Evolutionary conservation across 2,113 vertebrate species (phyloP).

Genomic region (Arvicanthis niloticus): DNA sequence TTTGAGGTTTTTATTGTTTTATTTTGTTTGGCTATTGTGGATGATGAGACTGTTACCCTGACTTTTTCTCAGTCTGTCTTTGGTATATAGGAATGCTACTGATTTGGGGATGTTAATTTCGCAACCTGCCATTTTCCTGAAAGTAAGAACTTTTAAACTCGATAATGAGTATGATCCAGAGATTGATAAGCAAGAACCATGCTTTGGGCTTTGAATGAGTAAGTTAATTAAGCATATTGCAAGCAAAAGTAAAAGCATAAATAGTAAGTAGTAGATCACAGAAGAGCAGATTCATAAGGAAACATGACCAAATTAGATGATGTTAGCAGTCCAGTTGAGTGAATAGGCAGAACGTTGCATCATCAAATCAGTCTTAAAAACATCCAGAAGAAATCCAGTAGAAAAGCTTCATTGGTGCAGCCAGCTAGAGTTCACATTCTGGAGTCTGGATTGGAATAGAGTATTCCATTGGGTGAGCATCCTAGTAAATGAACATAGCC

Average conservation of each 20-base stretch:
- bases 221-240: background rate
- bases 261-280: too few species aligned
- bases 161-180: background rate
- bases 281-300: too few species aligned
- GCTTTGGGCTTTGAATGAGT: background rate
- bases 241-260: background rate
- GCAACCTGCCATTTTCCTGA: background rate
- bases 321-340: too few species aligned
- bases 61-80: background rate
- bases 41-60: background rate
- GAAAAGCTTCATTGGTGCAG: too few species aligned
- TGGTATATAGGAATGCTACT: background rate
- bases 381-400: too few species aligned
- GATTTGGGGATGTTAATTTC: background rate
- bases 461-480: too few species aligned
- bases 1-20: background rate
- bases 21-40: background rate
- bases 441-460: too few species aligned
- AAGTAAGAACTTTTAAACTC: constrained; percentile 7
- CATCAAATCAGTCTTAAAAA: too few species aligned
- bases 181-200: background rate
- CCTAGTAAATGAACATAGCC: too few species aligned
- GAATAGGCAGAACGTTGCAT: too few species aligned
- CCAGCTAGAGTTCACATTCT: too few species aligned
- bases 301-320: too few species aligned